Evolutionary conservation across 37 sponge, comb jelly and placozoan species (phyloP), one percentile per base, ranked within the genome.

Genomic region (Agelas oroides): DNA sequence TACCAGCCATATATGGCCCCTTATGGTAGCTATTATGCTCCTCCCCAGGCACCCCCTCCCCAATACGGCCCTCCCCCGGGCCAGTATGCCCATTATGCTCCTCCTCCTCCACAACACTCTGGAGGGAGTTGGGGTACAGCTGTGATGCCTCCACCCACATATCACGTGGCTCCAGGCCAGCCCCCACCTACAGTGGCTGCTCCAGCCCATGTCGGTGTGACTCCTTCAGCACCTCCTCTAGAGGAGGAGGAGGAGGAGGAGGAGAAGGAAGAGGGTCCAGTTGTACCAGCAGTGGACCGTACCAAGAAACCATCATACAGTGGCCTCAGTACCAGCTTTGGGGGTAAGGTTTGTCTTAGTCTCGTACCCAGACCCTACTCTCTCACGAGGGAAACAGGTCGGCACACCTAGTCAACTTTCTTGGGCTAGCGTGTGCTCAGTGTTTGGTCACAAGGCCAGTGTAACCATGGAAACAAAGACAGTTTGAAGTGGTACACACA

Each of bases 291-390:
- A 30, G 82, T 92, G 34, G 92, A 92, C 40, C 75, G 92, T n/a
- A 73, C 84, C 53, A 81, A 77, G 5, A 93, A 93, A 59, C 90
- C 91, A 84, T 35, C 59, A 70, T 38, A 56, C 71, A 86, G 20
- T 52, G 62, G 64, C 35, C 66, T 76, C 59, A 58, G 70, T 68
- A 73, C 81, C 54, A 46, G 67, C 62, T 62, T 28, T 20, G 79
- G 53, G 13, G 55, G 79, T 36, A 35, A 21, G 65, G 27, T 18
- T 35, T 23, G 37, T 23, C 46, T 8, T 46, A 46, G 46, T 8
- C 46, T 46, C 46, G 46, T 46, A 46, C 46, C 46, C 46, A 46
- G 46, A 8, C 46, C 46, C 46, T 12, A 3, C 3, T 8, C 46
- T 46, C 6, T 3, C 3, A 46, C 46, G 46, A 3, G 8, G 46